Evolutionary conservation across 2,888 invertebrate genomes (phyloP).

Genomic region (Tetranychus piercei): DNA sequence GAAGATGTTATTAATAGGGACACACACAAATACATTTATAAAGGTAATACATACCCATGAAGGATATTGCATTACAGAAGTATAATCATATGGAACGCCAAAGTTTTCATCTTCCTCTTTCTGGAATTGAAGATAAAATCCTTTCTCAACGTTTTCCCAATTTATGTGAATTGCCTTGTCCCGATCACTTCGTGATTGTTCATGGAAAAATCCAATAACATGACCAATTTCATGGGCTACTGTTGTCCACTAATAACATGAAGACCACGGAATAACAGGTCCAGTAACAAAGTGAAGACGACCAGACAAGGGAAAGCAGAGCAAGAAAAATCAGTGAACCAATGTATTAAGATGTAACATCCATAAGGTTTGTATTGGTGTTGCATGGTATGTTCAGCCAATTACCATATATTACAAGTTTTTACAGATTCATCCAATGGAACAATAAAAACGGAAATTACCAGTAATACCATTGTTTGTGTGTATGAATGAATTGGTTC

Average conservation of each 20-base stretch:
- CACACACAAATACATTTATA: neutral
- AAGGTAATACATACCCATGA: slow-evolving; percentile 11
- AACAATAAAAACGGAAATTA: neutral
- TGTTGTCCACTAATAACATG: slow-evolving; percentile 18
- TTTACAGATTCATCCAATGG: neutral
- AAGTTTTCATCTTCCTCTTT: slow-evolving; percentile 20
- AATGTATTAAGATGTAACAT: too few relatives aligned
- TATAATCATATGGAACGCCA: slow-evolving; percentile 25
- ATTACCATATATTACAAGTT: neutral
- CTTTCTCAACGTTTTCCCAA: slow-evolving; percentile 24
- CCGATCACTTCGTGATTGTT: slow-evolving; percentile 25
- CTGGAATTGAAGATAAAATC: slow-evolving; percentile 22
- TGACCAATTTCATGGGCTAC: slow-evolving; percentile 26
- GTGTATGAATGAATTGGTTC: too few relatives aligned
- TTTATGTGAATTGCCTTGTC: slow-evolving; percentile 24
- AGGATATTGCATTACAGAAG: slow-evolving; percentile 25
- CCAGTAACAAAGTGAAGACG: neutral
- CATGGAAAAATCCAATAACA: slow-evolving; percentile 25
- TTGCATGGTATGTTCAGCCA: neutral
- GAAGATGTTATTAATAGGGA: neutral
- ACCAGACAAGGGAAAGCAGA: neutral
- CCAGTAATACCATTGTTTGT: neutral
- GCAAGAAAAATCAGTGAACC: too few relatives aligned
- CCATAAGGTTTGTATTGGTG: too few relatives aligned
- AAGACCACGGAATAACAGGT: neutral